Evolutionary conservation across 2,888 invertebrate species (phyloP).

Genomic region (Caradrina kadenii): DNA sequence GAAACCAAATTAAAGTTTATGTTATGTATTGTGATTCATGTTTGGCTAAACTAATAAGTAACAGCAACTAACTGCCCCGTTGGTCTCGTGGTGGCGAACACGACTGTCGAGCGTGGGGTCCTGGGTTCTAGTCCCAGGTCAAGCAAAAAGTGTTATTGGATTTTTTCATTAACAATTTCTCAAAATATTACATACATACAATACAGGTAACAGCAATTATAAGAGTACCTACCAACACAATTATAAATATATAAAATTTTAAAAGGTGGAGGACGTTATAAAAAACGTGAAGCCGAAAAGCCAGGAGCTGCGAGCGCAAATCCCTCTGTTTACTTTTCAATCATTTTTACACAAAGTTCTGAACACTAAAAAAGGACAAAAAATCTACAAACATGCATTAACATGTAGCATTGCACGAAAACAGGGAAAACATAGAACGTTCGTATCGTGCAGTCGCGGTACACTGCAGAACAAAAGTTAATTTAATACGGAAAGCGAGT

Average conservation of each 20-base stretch:
- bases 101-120: no score
- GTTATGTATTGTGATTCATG: not conserved
- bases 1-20: not conserved
- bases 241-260: not conserved
- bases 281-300: slow-evolving; percentile 14
- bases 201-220: not conserved
- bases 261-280: not conserved
- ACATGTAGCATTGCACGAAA: slow-evolving; percentile 51
- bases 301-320: slow-evolving; percentile 5
- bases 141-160: no score
- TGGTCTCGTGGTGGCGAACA: no score
- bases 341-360: slow-evolving; percentile 28
- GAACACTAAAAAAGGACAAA: slow-evolving; percentile 28
- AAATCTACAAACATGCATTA: slow-evolving; percentile 34
- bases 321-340: slow-evolving; percentile 11
- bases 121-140: no score
- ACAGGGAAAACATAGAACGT: slow-evolving; percentile 36
- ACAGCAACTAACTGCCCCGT: not conserved
- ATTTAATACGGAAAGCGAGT: slow-evolving; percentile 66
- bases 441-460: slow-evolving; percentile 54
- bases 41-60: no score
- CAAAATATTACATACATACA: no score
- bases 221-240: not conserved
- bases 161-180: no score
- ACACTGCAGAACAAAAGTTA: slow-evolving; percentile 65